Evolutionary conservation across 2,797 vertebrate species (phyloP).

Genomic region (Gouania willdenowi): DNA sequence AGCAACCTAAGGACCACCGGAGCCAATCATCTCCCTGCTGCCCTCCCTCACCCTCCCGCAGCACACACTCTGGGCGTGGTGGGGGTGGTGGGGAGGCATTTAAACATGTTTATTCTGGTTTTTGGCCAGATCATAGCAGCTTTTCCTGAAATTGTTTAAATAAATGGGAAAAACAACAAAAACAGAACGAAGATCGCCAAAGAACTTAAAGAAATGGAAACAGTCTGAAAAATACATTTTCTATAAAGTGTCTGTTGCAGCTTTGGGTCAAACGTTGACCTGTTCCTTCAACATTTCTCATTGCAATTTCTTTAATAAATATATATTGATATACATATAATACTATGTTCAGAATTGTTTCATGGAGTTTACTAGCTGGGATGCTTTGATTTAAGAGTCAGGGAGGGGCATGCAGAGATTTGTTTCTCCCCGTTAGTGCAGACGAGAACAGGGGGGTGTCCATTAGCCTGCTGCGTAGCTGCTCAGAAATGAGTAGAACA

Average conservation of each 20-base stretch:
- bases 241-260: constrained; percentile 62
- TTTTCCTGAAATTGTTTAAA: constrained; percentile 36
- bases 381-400: constrained; percentile 45
- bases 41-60: constrained; percentile 9
- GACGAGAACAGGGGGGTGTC: constrained; percentile 1
- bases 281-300: constrained; percentile 24
- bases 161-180: constrained; percentile 20
- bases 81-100: constrained; percentile 5
- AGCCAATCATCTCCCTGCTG: constrained; percentile 31
- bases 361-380: constrained; percentile 31
- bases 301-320: constrained; percentile 43
- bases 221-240: constrained; percentile 24
- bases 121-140: constrained; percentile 59
- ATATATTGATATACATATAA: constrained; percentile 58
- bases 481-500: constrained; percentile 99
- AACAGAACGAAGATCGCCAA: constrained; percentile 16
- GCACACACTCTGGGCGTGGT: constrained; percentile 14
- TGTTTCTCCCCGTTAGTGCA: constrained; percentile 32
- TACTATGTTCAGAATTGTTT: constrained; percentile 37
- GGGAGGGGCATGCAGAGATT: constrained; percentile 56
- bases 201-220: constrained; percentile 24
- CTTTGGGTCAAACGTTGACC: constrained; percentile 30
- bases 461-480: constrained; percentile 91
- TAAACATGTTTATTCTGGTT: constrained; percentile 18
- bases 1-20: constrained; percentile 36